Percentiles rank a stretch among this genome's conserved stretches.
Conservation (phyloP, 2,797 vertebrate genomes). For the Pseudochirops corinnae region DNA sequence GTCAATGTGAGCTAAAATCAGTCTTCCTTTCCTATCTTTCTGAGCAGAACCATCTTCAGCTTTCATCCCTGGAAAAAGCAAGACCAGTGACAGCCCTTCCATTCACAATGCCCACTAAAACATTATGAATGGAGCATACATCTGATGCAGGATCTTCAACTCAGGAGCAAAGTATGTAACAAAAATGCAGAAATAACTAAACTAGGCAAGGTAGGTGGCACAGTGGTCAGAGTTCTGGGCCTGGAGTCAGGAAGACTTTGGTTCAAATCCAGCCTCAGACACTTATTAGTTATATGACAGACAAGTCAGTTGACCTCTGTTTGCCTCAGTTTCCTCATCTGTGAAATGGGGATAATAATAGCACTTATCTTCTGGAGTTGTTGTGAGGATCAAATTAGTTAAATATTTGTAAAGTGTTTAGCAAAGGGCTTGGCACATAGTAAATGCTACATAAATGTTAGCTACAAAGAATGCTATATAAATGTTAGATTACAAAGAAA, state of each 20-base stretch:
- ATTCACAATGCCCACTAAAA: background rate
- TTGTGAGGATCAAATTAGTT: background rate
- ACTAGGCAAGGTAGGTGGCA: background rate
- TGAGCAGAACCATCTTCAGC: slow-evolving; percentile 1
- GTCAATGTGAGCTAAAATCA: background rate
- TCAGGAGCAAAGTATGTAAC: background rate
- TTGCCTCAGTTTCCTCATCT: background rate
- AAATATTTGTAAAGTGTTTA: background rate
- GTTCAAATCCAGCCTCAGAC: background rate
- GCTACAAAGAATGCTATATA: background rate
- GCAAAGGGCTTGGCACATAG: background rate
- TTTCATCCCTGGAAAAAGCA: background rate
- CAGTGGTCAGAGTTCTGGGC: background rate
- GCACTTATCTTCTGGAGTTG: background rate
- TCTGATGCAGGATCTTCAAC: background rate
- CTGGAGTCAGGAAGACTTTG: background rate
- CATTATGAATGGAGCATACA: background rate
- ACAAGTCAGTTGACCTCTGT: background rate
- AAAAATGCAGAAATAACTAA: background rate
- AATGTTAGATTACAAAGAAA: background rate
- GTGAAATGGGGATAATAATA: background rate
- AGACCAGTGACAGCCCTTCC: background rate
- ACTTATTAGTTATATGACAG: background rate
- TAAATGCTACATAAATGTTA: background rate
- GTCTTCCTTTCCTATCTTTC: background rate